Percentiles rank a stretch among this genome's conserved stretches.
phyloP scores from a whole-genome alignment of 2,113 vertebrate genomes.

The Chunga burmeisteri region DNA sequence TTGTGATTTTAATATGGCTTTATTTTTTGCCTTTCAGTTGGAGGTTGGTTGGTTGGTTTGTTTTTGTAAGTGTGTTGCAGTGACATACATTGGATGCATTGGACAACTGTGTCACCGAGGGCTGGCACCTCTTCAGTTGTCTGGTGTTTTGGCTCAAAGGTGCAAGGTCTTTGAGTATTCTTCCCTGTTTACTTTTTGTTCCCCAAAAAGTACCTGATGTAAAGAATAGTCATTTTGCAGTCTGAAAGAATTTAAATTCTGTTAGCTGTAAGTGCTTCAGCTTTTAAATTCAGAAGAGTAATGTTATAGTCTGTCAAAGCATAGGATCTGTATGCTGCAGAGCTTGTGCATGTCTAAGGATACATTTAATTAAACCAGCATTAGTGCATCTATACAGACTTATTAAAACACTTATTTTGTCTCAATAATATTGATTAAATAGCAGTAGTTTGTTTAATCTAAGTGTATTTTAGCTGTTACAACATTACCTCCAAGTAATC shows the following conservation, averaged over 20 bases:
- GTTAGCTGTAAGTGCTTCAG: not conserved
- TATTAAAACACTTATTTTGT: slow-evolving; percentile 81
- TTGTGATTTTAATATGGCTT: not conserved
- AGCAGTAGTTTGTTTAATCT: slow-evolving; percentile 82
- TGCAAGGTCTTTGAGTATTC: not conserved
- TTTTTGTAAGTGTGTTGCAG: not conserved
- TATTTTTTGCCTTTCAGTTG: not conserved
- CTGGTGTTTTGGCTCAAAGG: not conserved
- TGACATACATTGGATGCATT: not conserved
- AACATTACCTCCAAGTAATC: slow-evolving; percentile 83
- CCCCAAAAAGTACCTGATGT: not conserved
- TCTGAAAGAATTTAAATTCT: not conserved
- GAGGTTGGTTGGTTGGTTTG: not conserved
- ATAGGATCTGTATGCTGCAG: not conserved
- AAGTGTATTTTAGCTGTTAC: slow-evolving; percentile 86
- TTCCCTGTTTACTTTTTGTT: not conserved
- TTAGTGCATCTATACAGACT: slow-evolving; percentile 74
- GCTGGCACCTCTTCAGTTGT: not conserved
- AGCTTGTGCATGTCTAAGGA: slow-evolving; percentile 38
- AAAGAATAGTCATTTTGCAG: not conserved
- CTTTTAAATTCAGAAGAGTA: slow-evolving; percentile 14
- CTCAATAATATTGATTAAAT: slow-evolving; percentile 82
- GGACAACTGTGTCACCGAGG: not conserved
- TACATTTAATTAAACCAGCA: slow-evolving; percentile 75
- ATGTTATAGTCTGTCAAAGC: not conserved